Conservation (phyloP, 2,113 vertebrate genomes). For the Cryptotis parvus region DNA sequence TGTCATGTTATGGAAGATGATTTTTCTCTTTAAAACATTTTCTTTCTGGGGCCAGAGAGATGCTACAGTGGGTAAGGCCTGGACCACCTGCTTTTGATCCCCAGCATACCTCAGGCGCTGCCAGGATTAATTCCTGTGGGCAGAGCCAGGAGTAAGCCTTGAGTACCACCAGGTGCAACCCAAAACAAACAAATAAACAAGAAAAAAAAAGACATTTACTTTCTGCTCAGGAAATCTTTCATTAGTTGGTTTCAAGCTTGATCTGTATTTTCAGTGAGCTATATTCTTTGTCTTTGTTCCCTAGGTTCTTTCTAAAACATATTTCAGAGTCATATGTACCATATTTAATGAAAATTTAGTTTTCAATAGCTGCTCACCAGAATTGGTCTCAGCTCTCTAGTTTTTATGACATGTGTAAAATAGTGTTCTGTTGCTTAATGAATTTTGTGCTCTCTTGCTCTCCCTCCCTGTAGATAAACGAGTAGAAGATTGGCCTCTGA, state of each 20-base stretch:
- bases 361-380: slow-evolving; percentile 3
- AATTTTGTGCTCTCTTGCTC: slow-evolving; percentile 72
- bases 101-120: too few relatives aligned
- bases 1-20: too few relatives aligned
- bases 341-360: not conserved
- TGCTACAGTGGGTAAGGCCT: too few relatives aligned
- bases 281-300: slow-evolving; percentile 3
- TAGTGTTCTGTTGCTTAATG: not conserved
- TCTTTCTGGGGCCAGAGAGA: too few relatives aligned
- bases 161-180: too few relatives aligned
- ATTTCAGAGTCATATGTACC: not conserved
- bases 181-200: too few relatives aligned
- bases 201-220: too few relatives aligned
- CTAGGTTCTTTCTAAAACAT: not conserved
- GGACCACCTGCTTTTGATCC: too few relatives aligned
- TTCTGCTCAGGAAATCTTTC: not conserved
- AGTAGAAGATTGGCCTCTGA: slow-evolving; percentile 97
- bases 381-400: not conserved
- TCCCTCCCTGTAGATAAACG: slow-evolving; percentile 93
- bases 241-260: not conserved
- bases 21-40: too few relatives aligned
- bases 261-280: not conserved
- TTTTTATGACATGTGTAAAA: not conserved
- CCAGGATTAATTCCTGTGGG: too few relatives aligned
- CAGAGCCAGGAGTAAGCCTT: too few relatives aligned